These are phyloP conservation scores for Venustoraphidia nigricollis DNA, from an alignment of 2,888 invertebrate species.

Conservation along the genomic window DNA sequence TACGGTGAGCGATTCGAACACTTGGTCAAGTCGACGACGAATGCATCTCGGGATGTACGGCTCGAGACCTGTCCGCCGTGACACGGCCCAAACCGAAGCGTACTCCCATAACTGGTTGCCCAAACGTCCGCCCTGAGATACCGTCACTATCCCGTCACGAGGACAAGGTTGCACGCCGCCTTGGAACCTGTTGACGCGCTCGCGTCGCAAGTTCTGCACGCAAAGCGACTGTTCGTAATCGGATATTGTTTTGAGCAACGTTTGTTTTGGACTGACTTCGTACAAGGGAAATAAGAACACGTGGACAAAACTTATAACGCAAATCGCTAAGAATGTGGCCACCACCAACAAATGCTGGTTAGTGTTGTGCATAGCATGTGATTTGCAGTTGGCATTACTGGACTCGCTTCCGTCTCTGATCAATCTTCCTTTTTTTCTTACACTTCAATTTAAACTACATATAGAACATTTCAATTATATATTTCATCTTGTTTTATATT, in stretches of 20 bases:
- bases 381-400: no score
- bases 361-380: constrained; percentile 31
- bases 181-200: constrained; percentile 9
- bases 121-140: constrained; percentile 27
- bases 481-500: no score
- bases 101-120: constrained; percentile 37
- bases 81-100: constrained; percentile 32
- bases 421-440: no score
- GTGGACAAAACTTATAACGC: constrained; percentile 40
- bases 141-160: constrained; percentile 30
- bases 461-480: no score
- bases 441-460: no score
- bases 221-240: constrained; percentile 39
- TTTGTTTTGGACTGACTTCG: constrained; percentile 25
- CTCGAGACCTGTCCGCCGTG: constrained; percentile 29
- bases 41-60: constrained; percentile 33
- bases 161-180: constrained; percentile 20
- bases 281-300: constrained; percentile 42
- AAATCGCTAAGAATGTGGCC: constrained; percentile 38
- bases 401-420: no score
- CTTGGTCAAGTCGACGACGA: constrained; percentile 32
- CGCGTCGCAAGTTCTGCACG: constrained; percentile 27
- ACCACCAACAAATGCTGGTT: constrained; percentile 40
- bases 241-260: constrained; percentile 28
- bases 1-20: constrained; percentile 36